These are phyloP conservation scores for Montipora sp. DNA, from an alignment of 64 coral and sea anemone genomes.

Conservation along the genomic window DNA sequence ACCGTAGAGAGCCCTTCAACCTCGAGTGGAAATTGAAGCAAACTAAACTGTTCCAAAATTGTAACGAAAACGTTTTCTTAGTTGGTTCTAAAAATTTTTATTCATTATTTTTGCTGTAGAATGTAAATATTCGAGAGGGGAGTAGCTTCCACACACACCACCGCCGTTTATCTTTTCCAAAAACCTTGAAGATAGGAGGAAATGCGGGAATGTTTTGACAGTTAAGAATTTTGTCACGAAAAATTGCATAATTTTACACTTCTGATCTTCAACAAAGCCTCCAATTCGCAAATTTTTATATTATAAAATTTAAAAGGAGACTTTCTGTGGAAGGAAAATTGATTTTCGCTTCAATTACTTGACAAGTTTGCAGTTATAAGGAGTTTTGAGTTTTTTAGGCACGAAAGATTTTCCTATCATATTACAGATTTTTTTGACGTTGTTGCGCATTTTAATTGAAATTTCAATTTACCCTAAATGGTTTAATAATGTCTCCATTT, in stretches of 20 bases:
- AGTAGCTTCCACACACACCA: not conserved
- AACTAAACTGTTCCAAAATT: not conserved
- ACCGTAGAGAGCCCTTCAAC: not conserved
- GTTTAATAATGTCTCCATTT: not conserved
- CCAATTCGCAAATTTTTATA: not conserved
- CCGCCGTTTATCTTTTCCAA: not conserved
- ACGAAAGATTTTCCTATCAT: not conserved
- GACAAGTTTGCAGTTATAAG: no score
- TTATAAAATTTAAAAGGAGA: not conserved
- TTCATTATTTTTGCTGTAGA: no score
- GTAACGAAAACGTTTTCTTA: no score
- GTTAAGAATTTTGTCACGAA: not conserved
- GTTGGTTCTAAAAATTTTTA: no score
- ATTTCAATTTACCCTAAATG: not conserved
- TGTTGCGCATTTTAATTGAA: not conserved
- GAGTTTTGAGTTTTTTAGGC: not conserved
- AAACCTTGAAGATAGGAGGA: conserved; percentile 20
- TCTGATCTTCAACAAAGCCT: not conserved
- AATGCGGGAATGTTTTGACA: conserved; percentile 22
- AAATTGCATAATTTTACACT: not conserved
- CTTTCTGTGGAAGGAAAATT: not conserved
- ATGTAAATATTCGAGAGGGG: not conserved
- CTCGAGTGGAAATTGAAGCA: not conserved
- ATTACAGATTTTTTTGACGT: not conserved
- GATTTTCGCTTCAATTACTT: not conserved